These are phyloP conservation scores for Aurelia sp. DNA, from an alignment of 30 jellyfish, hydroid and myxozoan genomes.

Conservation along the genomic window DNA sequence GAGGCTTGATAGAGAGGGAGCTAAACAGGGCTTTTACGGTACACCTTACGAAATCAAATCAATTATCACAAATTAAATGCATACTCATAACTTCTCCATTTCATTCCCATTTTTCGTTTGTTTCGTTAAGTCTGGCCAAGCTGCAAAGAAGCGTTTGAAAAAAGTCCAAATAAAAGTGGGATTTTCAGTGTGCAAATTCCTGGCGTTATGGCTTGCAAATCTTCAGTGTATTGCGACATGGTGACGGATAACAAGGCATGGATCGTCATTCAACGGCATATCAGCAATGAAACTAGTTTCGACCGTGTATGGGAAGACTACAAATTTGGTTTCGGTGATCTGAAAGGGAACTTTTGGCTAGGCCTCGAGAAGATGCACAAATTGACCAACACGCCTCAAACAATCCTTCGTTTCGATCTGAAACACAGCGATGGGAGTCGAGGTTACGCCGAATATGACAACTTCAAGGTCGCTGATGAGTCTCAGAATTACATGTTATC, in stretches of 20 bases:
- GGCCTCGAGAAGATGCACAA: conserved; percentile 37
- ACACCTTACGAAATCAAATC: no score
- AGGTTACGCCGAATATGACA: not conserved
- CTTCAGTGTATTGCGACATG: conserved; percentile 38
- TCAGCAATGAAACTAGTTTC: conserved; percentile 11
- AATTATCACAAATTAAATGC: no score
- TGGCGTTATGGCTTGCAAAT: not conserved
- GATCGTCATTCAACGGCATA: conserved; percentile 48
- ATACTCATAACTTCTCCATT: no score
- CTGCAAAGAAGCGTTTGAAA: not conserved
- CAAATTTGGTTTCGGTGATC: conserved; percentile 42
- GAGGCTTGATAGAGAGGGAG: no score
- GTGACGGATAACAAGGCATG: conserved; percentile 41
- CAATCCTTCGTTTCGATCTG: conserved; percentile 5
- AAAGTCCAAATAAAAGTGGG: not conserved
- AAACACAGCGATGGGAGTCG: not conserved
- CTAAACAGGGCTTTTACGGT: no score
- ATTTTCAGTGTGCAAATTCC: not conserved
- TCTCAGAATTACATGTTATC: not conserved
- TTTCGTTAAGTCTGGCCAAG: not conserved
- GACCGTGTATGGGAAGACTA: conserved; percentile 27
- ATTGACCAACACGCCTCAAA: conserved; percentile 1
- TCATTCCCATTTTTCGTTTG: not conserved
- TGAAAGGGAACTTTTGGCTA: conserved; percentile 56
- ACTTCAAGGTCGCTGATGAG: conserved; percentile 4